Percentiles rank a stretch among this genome's conserved stretches.
Conservation (phyloP, 2,888 invertebrate species). For the Drosophila paracracens region DNA sequence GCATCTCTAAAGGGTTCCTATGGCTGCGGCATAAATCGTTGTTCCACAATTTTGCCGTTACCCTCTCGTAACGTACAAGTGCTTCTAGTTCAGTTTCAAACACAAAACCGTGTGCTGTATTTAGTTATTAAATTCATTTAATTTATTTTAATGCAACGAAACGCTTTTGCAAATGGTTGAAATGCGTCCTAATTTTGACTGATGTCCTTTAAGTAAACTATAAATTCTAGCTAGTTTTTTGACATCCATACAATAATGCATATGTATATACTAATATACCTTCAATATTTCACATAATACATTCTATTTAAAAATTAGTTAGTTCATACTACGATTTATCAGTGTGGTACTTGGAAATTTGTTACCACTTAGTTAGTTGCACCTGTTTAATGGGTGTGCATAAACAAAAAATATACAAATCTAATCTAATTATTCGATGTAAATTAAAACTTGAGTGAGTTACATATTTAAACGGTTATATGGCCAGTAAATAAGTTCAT, state of each 20-base stretch:
- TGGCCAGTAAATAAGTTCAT: conserved; percentile 15
- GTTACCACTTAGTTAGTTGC: conserved; percentile 46
- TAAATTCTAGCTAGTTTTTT: conserved; percentile 28
- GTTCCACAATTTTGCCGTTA: conserved; percentile 15
- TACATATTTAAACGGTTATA: conserved; percentile 21
- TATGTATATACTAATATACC: conserved; percentile 34
- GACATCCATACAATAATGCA: conserved; percentile 25
- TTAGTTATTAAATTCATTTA: conserved; percentile 41
- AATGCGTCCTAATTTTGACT: conserved; percentile 75
- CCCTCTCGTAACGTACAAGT: conserved; percentile 40
- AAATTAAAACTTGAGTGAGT: conserved; percentile 41
- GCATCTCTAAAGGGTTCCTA: conserved; percentile 5
- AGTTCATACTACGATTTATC: conserved; percentile 18
- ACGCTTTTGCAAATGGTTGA: conserved; percentile 64
- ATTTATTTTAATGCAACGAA: conserved; percentile 61
- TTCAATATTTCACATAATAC: conserved; percentile 35
- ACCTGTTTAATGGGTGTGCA: conserved; percentile 12
- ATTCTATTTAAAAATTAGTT: conserved; percentile 28
- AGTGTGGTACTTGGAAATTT: conserved; percentile 17
- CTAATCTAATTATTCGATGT: conserved; percentile 30
- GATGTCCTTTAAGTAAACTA: conserved; percentile 63
- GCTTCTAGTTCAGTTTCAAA: conserved; percentile 72
- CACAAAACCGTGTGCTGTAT: conserved; percentile 64
- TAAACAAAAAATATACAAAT: conserved; percentile 45
- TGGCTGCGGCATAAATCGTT: not conserved